Conservation (phyloP, 2,888 invertebrate genomes). For the Linnaemya vulpina region DNA sequence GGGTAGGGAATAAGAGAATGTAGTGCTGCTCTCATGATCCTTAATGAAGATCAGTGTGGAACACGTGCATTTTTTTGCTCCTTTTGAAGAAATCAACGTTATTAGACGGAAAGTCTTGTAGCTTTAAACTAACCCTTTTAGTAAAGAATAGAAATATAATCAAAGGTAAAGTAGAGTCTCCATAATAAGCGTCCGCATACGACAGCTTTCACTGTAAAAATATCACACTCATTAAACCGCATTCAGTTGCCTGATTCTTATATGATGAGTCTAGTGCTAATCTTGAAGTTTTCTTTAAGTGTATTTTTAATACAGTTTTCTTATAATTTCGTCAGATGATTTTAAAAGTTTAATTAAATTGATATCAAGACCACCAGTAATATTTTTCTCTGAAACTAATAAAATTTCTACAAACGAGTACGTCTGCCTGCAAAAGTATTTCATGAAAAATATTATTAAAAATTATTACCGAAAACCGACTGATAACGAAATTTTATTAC, state of each 20-base stretch:
- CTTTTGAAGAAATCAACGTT: no score
- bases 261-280: no score
- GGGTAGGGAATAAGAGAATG: no score
- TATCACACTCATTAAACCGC: no score
- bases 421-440: background rate
- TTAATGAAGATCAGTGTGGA: no score
- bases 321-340: slow-evolving; percentile 36
- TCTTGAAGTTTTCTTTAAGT: slow-evolving; percentile 13
- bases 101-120: no score
- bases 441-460: slow-evolving; percentile 4
- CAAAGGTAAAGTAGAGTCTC: no score
- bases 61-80: no score
- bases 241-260: no score
- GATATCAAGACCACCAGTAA: slow-evolving; percentile 60
- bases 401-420: slow-evolving; percentile 8
- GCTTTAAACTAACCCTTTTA: no score
- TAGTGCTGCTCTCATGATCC: no score
- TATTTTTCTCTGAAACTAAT: slow-evolving; percentile 64
- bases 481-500: slow-evolving; percentile 62
- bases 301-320: background rate
- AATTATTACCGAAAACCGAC: slow-evolving; percentile 32
- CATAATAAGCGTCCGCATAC: background rate
- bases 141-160: no score
- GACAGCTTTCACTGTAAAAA: background rate
- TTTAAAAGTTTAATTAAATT: slow-evolving; percentile 40